A percentile compares a stretch with the other conserved stretches of the same genome.
These are phyloP conservation scores for Gonioctena quinquepunctata DNA, from an alignment of 1,140 invertebrate genomes.

Conservation along the genomic window DNA sequence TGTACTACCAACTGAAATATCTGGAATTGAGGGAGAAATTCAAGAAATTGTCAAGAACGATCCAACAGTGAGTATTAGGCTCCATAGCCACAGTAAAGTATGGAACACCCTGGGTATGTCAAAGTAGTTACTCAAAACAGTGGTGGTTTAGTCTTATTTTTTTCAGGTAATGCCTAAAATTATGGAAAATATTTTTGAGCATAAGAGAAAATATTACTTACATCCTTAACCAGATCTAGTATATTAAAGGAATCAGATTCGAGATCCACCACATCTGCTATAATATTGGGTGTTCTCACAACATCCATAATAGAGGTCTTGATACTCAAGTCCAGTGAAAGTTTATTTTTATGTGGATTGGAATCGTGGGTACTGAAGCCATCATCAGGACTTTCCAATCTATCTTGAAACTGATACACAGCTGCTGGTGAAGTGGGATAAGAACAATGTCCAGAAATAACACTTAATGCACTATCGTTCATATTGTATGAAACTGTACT, in stretches of 20 bases:
- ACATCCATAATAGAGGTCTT: neutral
- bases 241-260: slow-evolving; percentile 43
- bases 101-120: no score
- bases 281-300: slow-evolving; percentile 45
- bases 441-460: slow-evolving; percentile 11
- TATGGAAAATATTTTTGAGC: no score
- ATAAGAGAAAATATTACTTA: neutral
- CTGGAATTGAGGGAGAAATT: no score
- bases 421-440: neutral
- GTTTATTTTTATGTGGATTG: neutral
- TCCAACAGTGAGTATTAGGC: no score
- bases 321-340: slow-evolving; percentile 21
- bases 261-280: slow-evolving; percentile 40
- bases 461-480: slow-evolving; percentile 29
- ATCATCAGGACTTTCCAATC: slow-evolving; percentile 24
- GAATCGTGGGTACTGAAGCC: slow-evolving; percentile 18
- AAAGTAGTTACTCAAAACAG: no score
- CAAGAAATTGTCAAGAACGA: no score
- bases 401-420: neutral
- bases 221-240: slow-evolving; percentile 37
- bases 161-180: no score
- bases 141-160: no score
- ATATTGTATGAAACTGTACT: neutral
- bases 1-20: no score
- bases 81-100: no score